Evolutionary conservation across 1,140 invertebrate species (phyloP).

Genomic region (Bombus turneri): DNA sequence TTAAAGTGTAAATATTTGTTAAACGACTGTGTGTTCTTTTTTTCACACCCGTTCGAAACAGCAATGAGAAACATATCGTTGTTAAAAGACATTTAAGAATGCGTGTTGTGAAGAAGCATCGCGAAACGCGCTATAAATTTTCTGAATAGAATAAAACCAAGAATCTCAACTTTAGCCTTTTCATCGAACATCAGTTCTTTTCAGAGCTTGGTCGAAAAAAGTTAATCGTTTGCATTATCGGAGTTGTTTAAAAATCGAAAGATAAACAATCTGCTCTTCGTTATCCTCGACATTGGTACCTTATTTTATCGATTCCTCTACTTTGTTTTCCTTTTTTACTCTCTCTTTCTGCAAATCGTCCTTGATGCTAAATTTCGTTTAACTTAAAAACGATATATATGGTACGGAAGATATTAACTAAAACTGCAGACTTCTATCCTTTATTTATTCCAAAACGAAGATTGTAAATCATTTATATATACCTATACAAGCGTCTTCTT

Average conservation of each 20-base stretch:
- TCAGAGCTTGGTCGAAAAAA: too few species aligned
- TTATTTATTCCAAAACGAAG: not conserved
- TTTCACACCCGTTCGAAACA: too few species aligned
- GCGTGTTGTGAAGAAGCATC: not conserved
- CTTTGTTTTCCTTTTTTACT: not conserved
- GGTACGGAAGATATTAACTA: too few species aligned
- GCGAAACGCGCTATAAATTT: not conserved
- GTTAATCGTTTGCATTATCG: not conserved
- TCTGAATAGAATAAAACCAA: not conserved
- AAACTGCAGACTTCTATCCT: not conserved
- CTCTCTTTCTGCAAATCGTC: not conserved
- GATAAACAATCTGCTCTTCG: not conserved
- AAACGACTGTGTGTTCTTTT: not conserved
- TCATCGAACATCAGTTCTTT: not conserved
- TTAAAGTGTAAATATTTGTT: slow-evolving; percentile 26
- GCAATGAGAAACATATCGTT: not conserved
- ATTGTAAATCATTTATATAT: too few species aligned
- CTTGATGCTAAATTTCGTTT: too few species aligned
- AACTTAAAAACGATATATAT: too few species aligned
- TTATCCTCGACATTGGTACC: not conserved
- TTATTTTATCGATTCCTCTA: not conserved
- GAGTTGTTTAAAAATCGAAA: not conserved
- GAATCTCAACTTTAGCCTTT: not conserved
- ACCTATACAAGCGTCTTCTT: too few species aligned
- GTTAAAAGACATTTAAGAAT: not conserved